Evolutionary conservation across 2,797 vertebrate genomes (phyloP).

Genomic region (Mareca strepera): DNA sequence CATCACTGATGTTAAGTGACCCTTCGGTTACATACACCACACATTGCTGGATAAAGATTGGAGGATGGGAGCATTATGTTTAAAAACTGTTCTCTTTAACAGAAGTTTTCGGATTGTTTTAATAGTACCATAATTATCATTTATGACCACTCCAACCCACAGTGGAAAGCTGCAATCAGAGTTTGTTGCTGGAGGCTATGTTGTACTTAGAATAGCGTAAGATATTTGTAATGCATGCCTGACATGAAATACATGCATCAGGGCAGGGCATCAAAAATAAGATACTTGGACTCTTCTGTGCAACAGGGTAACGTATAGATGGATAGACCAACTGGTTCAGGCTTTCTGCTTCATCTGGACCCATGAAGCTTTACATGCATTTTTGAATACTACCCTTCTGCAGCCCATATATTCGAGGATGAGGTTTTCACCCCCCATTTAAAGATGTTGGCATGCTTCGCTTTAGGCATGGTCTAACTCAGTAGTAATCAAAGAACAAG

Average conservation of each 20-base stretch:
- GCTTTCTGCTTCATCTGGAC: background rate
- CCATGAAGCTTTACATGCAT: background rate
- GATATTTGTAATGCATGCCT: background rate
- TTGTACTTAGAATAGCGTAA: background rate
- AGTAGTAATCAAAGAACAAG: background rate
- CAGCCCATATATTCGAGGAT: background rate
- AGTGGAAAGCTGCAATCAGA: background rate
- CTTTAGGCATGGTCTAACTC: background rate
- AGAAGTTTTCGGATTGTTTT: background rate
- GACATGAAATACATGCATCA: background rate
- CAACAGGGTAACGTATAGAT: background rate
- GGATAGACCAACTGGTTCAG: background rate
- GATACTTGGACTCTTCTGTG: background rate
- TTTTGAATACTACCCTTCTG: background rate
- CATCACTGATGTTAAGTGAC: background rate
- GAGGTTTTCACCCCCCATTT: background rate
- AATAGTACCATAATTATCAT: background rate
- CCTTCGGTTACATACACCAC: background rate
- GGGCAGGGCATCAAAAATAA: background rate
- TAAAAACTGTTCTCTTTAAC: background rate
- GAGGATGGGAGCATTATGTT: background rate
- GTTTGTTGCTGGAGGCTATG: background rate
- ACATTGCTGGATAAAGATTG: background rate
- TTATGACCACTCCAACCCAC: background rate
- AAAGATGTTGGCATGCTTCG: background rate